phyloP scores from a whole-genome alignment of 2,888 invertebrate species.

The Thelaira solivaga region DNA sequence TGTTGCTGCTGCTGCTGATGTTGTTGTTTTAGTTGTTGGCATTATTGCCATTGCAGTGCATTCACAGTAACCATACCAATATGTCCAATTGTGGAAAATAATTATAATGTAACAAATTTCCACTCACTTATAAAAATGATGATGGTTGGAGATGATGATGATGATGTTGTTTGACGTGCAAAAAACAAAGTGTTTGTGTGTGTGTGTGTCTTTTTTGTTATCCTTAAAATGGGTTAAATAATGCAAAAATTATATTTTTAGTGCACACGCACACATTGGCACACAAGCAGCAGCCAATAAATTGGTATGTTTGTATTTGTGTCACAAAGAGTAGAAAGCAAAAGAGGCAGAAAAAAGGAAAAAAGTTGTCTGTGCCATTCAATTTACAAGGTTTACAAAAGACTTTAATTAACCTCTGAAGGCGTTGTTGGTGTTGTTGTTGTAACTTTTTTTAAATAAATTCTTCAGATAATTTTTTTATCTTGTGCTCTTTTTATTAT shows the following conservation, averaged over 20 bases:
- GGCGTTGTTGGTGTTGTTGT: conserved; percentile 50
- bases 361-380: too few relatives aligned
- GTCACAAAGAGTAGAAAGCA: conserved; percentile 1
- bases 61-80: conserved; percentile 75
- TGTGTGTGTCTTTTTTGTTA: conserved; percentile 31
- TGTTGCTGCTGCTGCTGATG: conserved; percentile 5
- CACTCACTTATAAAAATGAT: conserved; percentile 70
- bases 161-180: conserved; percentile 19
- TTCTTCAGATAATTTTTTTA: conserved; percentile 13
- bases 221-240: conserved; percentile 61
- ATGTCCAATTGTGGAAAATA: conserved; percentile 78
- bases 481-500: conserved; percentile 20
- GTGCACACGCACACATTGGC: background rate
- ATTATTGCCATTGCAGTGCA: conserved; percentile 59
- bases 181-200: background rate
- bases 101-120: conserved; percentile 78
- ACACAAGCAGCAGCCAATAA: too few relatives aligned
- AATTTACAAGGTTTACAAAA: conserved; percentile 41
- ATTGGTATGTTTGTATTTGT: background rate
- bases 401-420: conserved; percentile 61
- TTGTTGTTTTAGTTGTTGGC: conserved; percentile 31
- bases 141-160: conserved; percentile 47
- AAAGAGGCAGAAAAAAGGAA: too few relatives aligned
- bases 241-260: conserved; percentile 50
- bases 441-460: background rate